Base-by-base conservation (phyloP, 2,888 invertebrate species). In the Panzeria rudis region DNA sequence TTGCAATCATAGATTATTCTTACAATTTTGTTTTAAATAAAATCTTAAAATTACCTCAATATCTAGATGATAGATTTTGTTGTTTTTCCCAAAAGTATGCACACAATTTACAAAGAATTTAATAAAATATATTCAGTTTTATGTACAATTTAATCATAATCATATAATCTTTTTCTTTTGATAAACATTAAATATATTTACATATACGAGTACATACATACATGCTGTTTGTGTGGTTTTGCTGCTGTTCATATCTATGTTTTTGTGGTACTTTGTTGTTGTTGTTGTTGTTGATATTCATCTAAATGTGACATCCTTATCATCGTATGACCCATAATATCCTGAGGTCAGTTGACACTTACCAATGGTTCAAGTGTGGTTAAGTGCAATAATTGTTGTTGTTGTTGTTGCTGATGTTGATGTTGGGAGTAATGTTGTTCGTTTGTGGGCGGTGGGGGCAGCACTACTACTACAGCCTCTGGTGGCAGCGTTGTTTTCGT, bases 261-360 rank as follows among this genome's bases (percentile, higher is more conserved):
- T 13, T 50, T 64, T 50, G 76, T 79, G 20, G 76, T 84, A 35
- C 69, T 59, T 61, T 73, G 80, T 25, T 62, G 61, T 20, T 73
- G 80, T 25, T 62, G 61, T 20, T 62, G 61, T 17, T 52, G 80
- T 23, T 77, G 69, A 69, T 81, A 77, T 62, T 71, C 78, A 23
- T 13, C 62, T 35, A 76, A 72, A 66, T 82, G 78, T 68, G 84
- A 72, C 79, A 66, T 54, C 52, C 68, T 77, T 69, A 84, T 50
- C 50, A 73, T 64, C 59, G 69, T 77, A 61, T 84, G 84, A 61
- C 82, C 80, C 76, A 85, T 71, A 44, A 80, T 77, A 66, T 87
- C 87, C 89, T 88, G 88, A 88, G 91, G 91, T 91, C 91, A 91
- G 89, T 91, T 91, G 76, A 91, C 91, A 87, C 91, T 91, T 87